phyloP scores from a whole-genome alignment of 2,888 invertebrate species.

The Abrostola triplasia region DNA sequence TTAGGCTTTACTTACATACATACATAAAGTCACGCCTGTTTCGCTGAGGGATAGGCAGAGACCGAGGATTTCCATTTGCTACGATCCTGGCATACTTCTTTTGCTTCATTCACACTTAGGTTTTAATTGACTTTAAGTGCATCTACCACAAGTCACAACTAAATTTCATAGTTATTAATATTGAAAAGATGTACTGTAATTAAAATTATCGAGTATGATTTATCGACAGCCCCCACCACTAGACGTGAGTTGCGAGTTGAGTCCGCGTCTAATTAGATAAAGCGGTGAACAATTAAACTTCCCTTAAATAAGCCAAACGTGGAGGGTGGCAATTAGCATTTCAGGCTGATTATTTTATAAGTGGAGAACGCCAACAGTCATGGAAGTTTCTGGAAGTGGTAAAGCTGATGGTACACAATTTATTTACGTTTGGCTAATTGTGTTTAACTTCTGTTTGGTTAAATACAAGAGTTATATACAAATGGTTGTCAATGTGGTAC shows the following conservation, averaged over 20 bases:
- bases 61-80: too few relatives aligned
- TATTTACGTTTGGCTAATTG: slow-evolving; percentile 3
- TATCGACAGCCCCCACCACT: slow-evolving; percentile 50
- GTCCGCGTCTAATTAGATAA: slow-evolving; percentile 85
- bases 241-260: slow-evolving; percentile 67
- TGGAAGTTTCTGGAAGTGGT: slow-evolving; percentile 34
- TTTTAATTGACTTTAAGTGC: too few relatives aligned
- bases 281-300: slow-evolving; percentile 86
- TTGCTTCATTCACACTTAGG: too few relatives aligned
- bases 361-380: slow-evolving; percentile 49
- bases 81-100: too few relatives aligned
- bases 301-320: slow-evolving; percentile 86
- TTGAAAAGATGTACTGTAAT: too few relatives aligned
- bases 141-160: too few relatives aligned
- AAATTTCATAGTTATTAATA: too few relatives aligned
- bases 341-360: slow-evolving; percentile 83
- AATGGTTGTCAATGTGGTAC: too few relatives aligned
- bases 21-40: too few relatives aligned
- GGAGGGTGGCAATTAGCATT: slow-evolving; percentile 82
- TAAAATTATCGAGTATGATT: slow-evolving; percentile 64
- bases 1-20: too few relatives aligned
- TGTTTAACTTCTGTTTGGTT: slow-evolving; percentile 2
- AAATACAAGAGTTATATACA: slow-evolving; percentile 1
- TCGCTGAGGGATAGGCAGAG: too few relatives aligned
- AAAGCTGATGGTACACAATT: not conserved